A percentile compares a stretch with the other conserved stretches of the same genome.
phyloP scores from a whole-genome alignment of 2,797 vertebrate species.

The Ptychobarbus kaznakovi region DNA sequence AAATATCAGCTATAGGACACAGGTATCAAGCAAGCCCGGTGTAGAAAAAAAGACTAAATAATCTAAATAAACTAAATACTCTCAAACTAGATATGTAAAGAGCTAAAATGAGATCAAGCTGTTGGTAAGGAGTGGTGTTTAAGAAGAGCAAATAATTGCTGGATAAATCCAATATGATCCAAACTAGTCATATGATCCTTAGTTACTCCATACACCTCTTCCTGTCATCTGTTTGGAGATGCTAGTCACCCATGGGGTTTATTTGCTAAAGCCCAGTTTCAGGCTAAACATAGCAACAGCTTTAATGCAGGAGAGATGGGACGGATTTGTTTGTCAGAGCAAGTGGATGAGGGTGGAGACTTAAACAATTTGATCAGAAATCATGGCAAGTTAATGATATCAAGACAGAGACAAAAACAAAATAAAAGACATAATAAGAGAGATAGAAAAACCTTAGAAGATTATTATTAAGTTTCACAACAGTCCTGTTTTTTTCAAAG shows the following conservation, averaged over 20 bases:
- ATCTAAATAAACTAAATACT: not conserved
- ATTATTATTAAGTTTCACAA: not conserved
- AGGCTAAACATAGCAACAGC: conserved; percentile 51
- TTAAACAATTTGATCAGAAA: conserved; percentile 11
- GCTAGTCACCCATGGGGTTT: conserved; percentile 51
- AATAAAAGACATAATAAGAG: not conserved
- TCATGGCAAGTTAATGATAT: not conserved
- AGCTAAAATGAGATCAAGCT: not conserved
- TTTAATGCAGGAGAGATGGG: conserved; percentile 48
- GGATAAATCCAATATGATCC: conserved; percentile 15
- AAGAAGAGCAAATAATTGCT: conserved; percentile 40
- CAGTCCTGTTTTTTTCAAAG: not conserved
- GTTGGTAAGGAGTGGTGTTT: conserved; percentile 8
- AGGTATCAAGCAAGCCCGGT: conserved; percentile 13
- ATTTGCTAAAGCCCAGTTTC: conserved; percentile 53
- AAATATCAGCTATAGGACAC: not conserved
- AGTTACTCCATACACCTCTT: conserved; percentile 23
- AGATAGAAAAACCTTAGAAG: not conserved
- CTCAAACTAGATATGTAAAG: not conserved
- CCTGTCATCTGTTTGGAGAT: conserved; percentile 41
- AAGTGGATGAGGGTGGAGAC: conserved; percentile 7
- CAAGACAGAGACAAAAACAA: not conserved
- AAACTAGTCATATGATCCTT: not conserved
- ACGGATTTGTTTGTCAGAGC: conserved; percentile 34
- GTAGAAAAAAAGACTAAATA: not conserved